Evolutionary conservation across 1,140 invertebrate species (phyloP), one percentile per base, ranked within the genome.

Genomic region (Coenobita brevimanus): DNA sequence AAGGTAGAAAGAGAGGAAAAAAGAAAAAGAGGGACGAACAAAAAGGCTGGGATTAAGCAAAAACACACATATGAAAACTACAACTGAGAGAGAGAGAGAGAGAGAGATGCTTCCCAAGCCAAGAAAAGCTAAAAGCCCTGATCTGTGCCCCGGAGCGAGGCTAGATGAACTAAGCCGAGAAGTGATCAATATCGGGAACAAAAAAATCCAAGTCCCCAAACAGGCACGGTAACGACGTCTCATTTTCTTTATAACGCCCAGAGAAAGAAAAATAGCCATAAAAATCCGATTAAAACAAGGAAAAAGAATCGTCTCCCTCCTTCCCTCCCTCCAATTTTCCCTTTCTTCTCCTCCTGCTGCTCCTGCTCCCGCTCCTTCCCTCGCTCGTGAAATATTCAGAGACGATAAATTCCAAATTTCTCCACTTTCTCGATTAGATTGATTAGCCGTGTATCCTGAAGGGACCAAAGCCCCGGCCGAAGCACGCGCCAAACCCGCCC

Each of bases 321-420:
- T 50, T 62, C 30, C 41, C 54, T 60, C 78, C 30, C 33, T n/a
- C 54, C 33, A 41, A 24, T 57, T 62, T 33, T 80, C 78, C 41
- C 24, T 43, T 33, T 21, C 38, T 43, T 33, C 46, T 54, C 21
- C 2, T 27, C 46, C 46, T 0, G 1, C 30, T 6, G 8, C 76
- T 54, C 50, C 46, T 2, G 15, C 75, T 46, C 38, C 24, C 36
- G n/a, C 13, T 38, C 27, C 54, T 38, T 36, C 60, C 54, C 60
- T 64, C 46, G 33, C 71, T 85, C 82, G 82, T 85, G 67, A 85
- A 85, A 85, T 85, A 85, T 85, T 85, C 82, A 85, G 38, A 76
- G 82, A 85, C 82, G 82, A 85, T 85, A 76, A 85, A 85, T 85
- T 76, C 69, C 82, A 85, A 85, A 85, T 85, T 85, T 85, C 82